Conservation (phyloP, 1,140 invertebrate genomes). For the Thalassaphorura encarpata region DNA sequence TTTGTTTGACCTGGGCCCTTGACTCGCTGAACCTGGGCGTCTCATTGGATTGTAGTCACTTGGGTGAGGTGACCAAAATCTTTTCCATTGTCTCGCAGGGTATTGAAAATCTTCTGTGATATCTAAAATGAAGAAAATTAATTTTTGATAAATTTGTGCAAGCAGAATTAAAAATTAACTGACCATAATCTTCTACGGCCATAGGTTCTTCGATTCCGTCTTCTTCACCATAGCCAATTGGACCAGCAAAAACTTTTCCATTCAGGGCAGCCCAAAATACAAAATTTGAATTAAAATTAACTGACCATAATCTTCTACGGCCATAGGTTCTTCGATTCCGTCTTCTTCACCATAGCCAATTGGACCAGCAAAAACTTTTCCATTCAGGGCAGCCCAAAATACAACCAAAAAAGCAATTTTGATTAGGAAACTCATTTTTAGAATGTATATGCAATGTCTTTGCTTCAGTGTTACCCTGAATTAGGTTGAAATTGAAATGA, state of each 20-base stretch:
- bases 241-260: not conserved
- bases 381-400: too few relatives aligned
- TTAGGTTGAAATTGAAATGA: too few relatives aligned
- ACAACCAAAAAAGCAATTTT: too few relatives aligned
- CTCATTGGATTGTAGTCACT: conserved; percentile 31
- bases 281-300: too few relatives aligned
- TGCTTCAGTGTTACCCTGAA: too few relatives aligned
- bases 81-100: too few relatives aligned
- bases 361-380: not conserved
- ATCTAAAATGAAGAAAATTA: conserved; percentile 1
- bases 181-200: not conserved
- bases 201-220: not conserved
- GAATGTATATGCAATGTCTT: too few relatives aligned
- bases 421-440: too few relatives aligned
- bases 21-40: conserved; percentile 15
- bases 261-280: too few relatives aligned
- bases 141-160: too few relatives aligned
- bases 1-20: conserved; percentile 3
- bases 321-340: not conserved
- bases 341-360: not conserved
- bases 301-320: not conserved
- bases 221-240: not conserved
- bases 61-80: conserved; percentile 27
- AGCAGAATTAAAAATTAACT: not conserved
- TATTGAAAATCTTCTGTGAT: conserved; percentile 15